phyloP scores from a whole-genome alignment of 1,140 invertebrate species.

The Drosophila parvula region DNA sequence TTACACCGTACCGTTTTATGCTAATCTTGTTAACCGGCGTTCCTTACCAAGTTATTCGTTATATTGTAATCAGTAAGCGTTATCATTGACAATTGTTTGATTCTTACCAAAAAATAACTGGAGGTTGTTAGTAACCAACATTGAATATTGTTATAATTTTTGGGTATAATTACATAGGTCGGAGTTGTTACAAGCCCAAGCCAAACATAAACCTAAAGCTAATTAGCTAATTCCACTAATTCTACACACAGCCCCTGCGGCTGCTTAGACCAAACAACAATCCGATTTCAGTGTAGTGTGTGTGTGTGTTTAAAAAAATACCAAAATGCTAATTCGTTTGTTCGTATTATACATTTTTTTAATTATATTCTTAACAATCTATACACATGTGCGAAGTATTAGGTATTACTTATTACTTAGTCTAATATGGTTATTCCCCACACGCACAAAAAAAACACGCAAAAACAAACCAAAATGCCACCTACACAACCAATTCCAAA shows the following conservation, averaged over 20 bases:
- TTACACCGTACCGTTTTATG: conserved; percentile 56
- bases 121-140: conserved; percentile 70
- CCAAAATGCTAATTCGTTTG: conserved; percentile 51
- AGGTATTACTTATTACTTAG: conserved; percentile 50
- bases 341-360: conserved; percentile 50
- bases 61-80: conserved; percentile 64
- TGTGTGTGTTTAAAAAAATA: conserved; percentile 70
- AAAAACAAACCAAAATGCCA: conserved; percentile 49
- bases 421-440: conserved; percentile 57
- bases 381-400: conserved; percentile 81
- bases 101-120: conserved; percentile 51
- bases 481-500: conserved; percentile 57
- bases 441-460: conserved; percentile 48
- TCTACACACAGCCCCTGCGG: conserved; percentile 52
- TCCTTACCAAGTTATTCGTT: conserved; percentile 57
- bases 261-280: conserved; percentile 41
- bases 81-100: conserved; percentile 61
- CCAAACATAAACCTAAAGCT: conserved; percentile 56
- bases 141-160: conserved; percentile 54
- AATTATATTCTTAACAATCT: conserved; percentile 68
- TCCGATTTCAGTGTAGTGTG: conserved; percentile 78
- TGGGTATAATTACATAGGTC: conserved; percentile 66
- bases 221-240: conserved; percentile 77
- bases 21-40: conserved; percentile 71
- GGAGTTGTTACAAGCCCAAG: conserved; percentile 56